phyloP scores from a whole-genome alignment of 2,888 invertebrate genomes.

The Erpobdella octoculata region DNA sequence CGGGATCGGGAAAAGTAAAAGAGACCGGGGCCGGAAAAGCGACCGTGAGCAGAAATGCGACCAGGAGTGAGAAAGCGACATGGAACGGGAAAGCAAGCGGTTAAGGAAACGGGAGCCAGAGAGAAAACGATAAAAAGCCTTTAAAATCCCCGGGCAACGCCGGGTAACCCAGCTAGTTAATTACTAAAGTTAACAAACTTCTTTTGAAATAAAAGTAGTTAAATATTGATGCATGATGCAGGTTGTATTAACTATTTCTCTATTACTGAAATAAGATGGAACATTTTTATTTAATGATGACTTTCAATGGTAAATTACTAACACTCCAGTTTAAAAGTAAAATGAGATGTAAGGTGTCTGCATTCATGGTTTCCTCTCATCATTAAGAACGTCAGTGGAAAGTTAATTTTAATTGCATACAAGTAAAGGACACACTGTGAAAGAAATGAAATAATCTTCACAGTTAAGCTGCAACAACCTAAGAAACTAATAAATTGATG shows the following conservation, averaged over 20 bases:
- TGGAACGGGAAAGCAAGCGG: too few relatives aligned
- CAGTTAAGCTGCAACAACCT: background rate
- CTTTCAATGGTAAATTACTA: background rate
- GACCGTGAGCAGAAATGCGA: too few relatives aligned
- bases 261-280: background rate
- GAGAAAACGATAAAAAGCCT: too few relatives aligned
- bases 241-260: background rate
- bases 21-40: too few relatives aligned
- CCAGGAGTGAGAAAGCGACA: too few relatives aligned
- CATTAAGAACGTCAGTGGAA: slow-evolving; percentile 22
- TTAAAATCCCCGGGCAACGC: too few relatives aligned
- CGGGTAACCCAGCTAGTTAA: too few relatives aligned
- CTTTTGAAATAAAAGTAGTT: background rate
- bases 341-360: slow-evolving; percentile 26
- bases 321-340: slow-evolving; percentile 31
- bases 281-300: too few relatives aligned
- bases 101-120: too few relatives aligned
- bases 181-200: too few relatives aligned
- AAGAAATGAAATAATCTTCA: slow-evolving; percentile 1
- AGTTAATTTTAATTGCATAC: slow-evolving; percentile 26
- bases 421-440: slow-evolving; percentile 29
- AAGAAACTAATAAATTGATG: background rate
- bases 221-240: background rate
- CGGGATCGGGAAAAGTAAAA: too few relatives aligned
- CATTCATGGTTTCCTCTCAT: slow-evolving; percentile 32